Evolutionary conservation across 2,888 invertebrate genomes (phyloP), one percentile per base, ranked within the genome.

Genomic region (Philopedon plagiatum): DNA sequence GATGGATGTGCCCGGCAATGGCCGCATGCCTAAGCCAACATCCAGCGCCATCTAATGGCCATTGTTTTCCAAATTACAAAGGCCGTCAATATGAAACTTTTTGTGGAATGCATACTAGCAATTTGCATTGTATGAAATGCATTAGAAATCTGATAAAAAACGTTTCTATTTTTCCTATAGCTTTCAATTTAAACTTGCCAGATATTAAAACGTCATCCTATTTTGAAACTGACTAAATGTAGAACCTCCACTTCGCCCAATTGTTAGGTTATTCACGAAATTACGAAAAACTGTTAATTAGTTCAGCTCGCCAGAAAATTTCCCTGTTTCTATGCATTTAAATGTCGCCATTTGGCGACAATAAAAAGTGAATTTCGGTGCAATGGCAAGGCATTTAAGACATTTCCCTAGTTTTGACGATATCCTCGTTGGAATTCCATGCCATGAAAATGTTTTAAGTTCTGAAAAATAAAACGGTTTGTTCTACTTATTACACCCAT

Each of bases 1-100:
- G 73, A 73, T 73, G 69, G 73, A 73, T 73, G 68, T 57, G 37
- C 64, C 69, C 73, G 62, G 69, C 73, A 49, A 49, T n/a, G 46
- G 44, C 49, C 61, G 23, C 29, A 69, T 68, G 73, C 57, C 68
- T 63, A 19, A 19, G 32, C 49, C 46, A 60, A 15, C 60, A 19
- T 19, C 49, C 46, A 60, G 26, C 60, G 63, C 23, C 73, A 54
- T 72, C 72, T 73, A 62, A 64, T 64, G 68, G 64, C 60, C 64
- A 69, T 73, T 68, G 73, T 68, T 73, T 68, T 26, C 37, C 4
- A 41, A 34, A 32, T 61, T 66, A 64, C 26, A 23, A 29, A 34
- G 23, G 26, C 49, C 49, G 58, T 58, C 64, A 26, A 63, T 64
- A 67, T 15, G 18, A 5, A 56, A 57, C 51, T 63, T 49, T 49